Evolutionary conservation across 2,888 invertebrate genomes (phyloP).

Genomic region (Conchocele bisecta): DNA sequence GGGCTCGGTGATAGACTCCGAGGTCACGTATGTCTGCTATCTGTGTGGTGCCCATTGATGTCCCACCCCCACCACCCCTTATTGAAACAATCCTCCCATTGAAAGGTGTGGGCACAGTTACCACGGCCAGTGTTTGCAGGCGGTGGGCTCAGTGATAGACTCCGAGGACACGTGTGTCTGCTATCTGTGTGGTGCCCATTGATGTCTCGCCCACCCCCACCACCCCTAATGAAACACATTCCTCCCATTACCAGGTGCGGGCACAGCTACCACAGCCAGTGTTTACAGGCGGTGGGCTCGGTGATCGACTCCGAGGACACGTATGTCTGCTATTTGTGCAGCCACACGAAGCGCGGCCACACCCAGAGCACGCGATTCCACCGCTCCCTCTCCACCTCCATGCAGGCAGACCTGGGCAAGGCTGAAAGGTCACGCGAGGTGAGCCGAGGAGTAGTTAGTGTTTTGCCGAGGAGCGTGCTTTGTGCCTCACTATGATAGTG

Average conservation of each 20-base stretch:
- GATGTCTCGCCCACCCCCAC: too few species aligned
- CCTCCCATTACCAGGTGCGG: slow-evolving; percentile 76
- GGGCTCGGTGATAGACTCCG: slow-evolving; percentile 70
- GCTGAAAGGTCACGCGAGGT: slow-evolving; percentile 68
- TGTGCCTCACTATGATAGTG: too few species aligned
- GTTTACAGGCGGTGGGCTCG: slow-evolving; percentile 76
- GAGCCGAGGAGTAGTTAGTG: too few species aligned
- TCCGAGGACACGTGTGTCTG: slow-evolving; percentile 79
- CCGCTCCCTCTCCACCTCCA: slow-evolving; percentile 69
- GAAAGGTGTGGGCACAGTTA: slow-evolving; percentile 29
- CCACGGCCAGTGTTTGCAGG: slow-evolving; percentile 77
- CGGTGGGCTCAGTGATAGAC: slow-evolving; percentile 75
- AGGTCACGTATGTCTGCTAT: slow-evolving; percentile 73
- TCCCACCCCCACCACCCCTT: too few species aligned
- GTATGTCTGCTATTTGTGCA: slow-evolving; percentile 79
- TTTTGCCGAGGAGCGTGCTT: too few species aligned
- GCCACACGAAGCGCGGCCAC: slow-evolving; percentile 71
- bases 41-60: too few species aligned
- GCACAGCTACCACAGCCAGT: slow-evolving; percentile 80
- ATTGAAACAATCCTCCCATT: neutral
- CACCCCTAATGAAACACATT: too few species aligned
- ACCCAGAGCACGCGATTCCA: slow-evolving; percentile 76
- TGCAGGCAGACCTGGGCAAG: slow-evolving; percentile 45
- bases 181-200: slow-evolving; percentile 79
- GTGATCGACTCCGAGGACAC: slow-evolving; percentile 76